Evolutionary conservation across 2,888 invertebrate species (phyloP).

Genomic region (Poecilobothrus nobilitatus): DNA sequence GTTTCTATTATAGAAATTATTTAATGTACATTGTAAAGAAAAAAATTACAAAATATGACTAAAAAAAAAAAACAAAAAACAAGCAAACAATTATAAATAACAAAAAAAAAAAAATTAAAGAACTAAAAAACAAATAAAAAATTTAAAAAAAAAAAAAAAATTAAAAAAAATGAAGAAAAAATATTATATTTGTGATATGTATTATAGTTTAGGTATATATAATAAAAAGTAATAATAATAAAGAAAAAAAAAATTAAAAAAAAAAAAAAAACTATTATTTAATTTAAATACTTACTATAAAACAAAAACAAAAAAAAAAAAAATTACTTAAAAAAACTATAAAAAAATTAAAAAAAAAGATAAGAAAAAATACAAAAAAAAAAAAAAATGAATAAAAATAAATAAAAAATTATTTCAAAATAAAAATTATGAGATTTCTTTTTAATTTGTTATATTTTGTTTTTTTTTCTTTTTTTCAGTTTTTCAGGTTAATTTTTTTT

Average conservation of each 20-base stretch:
- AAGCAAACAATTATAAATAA: background rate
- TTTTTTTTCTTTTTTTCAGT: background rate
- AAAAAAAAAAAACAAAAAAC: too few relatives aligned
- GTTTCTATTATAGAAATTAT: too few relatives aligned
- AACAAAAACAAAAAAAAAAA: background rate
- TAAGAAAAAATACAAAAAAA: slow-evolving; percentile 3
- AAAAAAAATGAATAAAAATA: background rate
- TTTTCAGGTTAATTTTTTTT: background rate
- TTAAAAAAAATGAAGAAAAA: slow-evolving; percentile 21
- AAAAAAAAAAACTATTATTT: slow-evolving; percentile 17
- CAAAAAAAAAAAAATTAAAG: slow-evolving; percentile 2
- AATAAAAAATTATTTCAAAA: slow-evolving; percentile 11
- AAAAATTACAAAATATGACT: too few relatives aligned
- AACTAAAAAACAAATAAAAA: slow-evolving; percentile 4
- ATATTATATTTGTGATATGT: slow-evolving; percentile 27
- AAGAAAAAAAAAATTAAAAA: slow-evolving; percentile 10
- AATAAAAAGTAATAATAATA: slow-evolving; percentile 23
- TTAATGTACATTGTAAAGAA: too few relatives aligned
- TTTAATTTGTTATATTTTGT: background rate
- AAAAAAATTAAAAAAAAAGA: background rate
- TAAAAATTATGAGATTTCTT: slow-evolving; percentile 1
- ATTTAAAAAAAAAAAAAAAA: slow-evolving; percentile 13
- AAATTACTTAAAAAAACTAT: background rate
- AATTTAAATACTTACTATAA: slow-evolving; percentile 9
- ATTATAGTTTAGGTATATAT: slow-evolving; percentile 26